A percentile compares a stretch with the other conserved stretches of the same genome.
Evolutionary conservation across 2,113 vertebrate species (phyloP).

Genomic region (Lutjanus erythropterus): DNA sequence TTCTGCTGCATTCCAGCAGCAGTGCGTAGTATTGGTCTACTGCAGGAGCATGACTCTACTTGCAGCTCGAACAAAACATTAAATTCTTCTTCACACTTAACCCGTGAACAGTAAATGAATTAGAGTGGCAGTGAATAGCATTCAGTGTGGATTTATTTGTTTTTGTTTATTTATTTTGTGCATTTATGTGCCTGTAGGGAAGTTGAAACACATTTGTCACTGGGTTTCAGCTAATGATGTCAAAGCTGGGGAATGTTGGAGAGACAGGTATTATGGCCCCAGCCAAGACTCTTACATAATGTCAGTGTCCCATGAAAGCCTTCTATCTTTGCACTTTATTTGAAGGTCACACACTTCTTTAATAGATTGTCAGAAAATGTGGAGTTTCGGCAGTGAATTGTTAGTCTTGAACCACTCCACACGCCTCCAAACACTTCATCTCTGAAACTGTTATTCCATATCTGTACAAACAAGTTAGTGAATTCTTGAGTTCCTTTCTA

Average conservation of each 20-base stretch:
- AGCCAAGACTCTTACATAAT: constrained; percentile 43
- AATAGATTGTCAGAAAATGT: neutral
- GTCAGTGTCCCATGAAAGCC: neutral
- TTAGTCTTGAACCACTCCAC: neutral
- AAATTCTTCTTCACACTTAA: constrained; percentile 26
- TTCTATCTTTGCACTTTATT: neutral
- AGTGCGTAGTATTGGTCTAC: constrained; percentile 37
- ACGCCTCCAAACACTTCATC: neutral
- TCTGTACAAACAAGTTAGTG: constrained; percentile 49
- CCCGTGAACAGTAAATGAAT: constrained; percentile 3
- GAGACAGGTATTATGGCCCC: constrained; percentile 59
- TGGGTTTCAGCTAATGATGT: constrained; percentile 75
- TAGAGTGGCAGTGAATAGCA: constrained; percentile 4
- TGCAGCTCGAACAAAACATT: constrained; percentile 52
- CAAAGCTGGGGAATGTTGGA: constrained; percentile 72
- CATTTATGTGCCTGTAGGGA: constrained; percentile 29
- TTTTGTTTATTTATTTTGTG: neutral
- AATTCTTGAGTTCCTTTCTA: constrained; percentile 26
- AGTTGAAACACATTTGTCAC: constrained; percentile 37
- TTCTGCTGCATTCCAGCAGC: constrained; percentile 70
- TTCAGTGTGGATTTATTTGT: neutral
- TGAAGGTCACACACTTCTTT: neutral
- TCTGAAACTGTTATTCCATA: constrained; percentile 5
- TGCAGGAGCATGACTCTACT: constrained; percentile 72
- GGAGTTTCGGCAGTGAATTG: neutral